Percentiles rank a stretch among this genome's conserved stretches.
Evolutionary conservation across 2,888 invertebrate genomes (phyloP).

Genomic region (Ectemnius cavifrons): DNA sequence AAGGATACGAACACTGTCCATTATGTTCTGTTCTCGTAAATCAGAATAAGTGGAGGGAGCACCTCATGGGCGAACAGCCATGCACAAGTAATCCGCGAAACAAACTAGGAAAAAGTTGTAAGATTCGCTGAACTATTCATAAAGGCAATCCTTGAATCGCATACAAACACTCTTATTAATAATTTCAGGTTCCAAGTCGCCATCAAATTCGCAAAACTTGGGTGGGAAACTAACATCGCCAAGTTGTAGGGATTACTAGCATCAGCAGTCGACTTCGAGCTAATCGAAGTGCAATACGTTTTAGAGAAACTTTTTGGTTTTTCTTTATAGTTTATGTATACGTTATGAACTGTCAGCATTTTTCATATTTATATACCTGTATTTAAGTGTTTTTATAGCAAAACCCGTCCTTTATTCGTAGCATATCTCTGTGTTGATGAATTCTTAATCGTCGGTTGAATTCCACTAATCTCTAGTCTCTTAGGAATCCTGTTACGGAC

Average conservation of each 20-base stretch:
- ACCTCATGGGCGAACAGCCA: conserved; percentile 84
- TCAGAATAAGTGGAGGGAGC: conserved; percentile 90
- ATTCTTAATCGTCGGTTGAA: conserved; percentile 40
- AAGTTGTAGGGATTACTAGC: conserved; percentile 73
- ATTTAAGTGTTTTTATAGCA: conserved; percentile 62
- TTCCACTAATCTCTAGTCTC: conserved; percentile 40
- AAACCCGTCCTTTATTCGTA: conserved; percentile 69
- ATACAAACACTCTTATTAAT: background rate
- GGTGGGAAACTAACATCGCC: conserved; percentile 73
- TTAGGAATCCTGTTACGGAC: conserved; percentile 43
- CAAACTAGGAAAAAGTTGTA: conserved; percentile 71
- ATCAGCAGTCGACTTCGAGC: conserved; percentile 49
- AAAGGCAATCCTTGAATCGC: no score
- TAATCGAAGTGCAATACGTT: conserved; percentile 48
- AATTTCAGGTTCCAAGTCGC: conserved; percentile 71
- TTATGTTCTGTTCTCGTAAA: conserved; percentile 90
- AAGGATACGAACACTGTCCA: conserved; percentile 90
- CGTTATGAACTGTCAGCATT: conserved; percentile 64
- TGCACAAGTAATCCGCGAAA: conserved; percentile 75
- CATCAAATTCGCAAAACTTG: conserved; percentile 73
- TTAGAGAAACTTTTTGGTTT: conserved; percentile 59
- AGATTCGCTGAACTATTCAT: conserved; percentile 39
- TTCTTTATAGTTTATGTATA: conserved; percentile 68
- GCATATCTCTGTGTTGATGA: conserved; percentile 38
- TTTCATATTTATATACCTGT: conserved; percentile 68